Base-by-base conservation (phyloP, 1,140 invertebrate genomes). In the Notospermus geniculatus region DNA sequence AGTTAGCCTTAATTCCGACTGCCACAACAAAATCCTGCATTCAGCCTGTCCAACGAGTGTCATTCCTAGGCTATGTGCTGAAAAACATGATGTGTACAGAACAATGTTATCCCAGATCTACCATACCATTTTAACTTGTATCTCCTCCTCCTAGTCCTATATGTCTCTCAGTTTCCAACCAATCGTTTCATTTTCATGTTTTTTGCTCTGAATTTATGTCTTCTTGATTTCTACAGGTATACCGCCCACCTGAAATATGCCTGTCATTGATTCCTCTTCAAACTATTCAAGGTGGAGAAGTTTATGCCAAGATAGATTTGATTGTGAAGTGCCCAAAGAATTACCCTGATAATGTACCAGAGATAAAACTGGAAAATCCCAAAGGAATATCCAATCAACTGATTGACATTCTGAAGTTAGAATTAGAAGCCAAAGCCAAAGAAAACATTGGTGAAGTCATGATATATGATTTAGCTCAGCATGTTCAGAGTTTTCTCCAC, bases 401-500 rank as follows among this genome's bases (percentile, higher is more conserved):
- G 61, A 71, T 90, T 52, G 75, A 77, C 25, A 70, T 79, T 45
- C 75, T 91, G 25, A 77, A 85, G 27, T 74, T 85, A 55, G 63
- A 81, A 17, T 76, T 87, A 63, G 85, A 87, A 0, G 70, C 79
- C 46, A 73, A 82, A 53, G 71, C 86, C 22, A 83, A 84, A 52
- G 90, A 90, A 15, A 86, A 90, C 81, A 90, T 89, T 67, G 56
- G 60, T 29, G 15, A 82, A 78, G 80, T 76, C 28, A 89, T 91
- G 86, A 87, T 93, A 50, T 89, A 87, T 73, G 86, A 91, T 63
- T 73, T 93, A 19, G 85, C 87, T 17, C 86, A 89, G 69, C 81
- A 87, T 70, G 85, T 90, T 17, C 75, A 85, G 76, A 82, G 86
- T 80, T 91, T 88, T 76, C 80, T 93, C 1, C 84, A 88, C 66